Evolutionary conservation across 2,888 invertebrate genomes (phyloP), one percentile per base, ranked within the genome.

Genomic region (Calameuta filiformis): DNA sequence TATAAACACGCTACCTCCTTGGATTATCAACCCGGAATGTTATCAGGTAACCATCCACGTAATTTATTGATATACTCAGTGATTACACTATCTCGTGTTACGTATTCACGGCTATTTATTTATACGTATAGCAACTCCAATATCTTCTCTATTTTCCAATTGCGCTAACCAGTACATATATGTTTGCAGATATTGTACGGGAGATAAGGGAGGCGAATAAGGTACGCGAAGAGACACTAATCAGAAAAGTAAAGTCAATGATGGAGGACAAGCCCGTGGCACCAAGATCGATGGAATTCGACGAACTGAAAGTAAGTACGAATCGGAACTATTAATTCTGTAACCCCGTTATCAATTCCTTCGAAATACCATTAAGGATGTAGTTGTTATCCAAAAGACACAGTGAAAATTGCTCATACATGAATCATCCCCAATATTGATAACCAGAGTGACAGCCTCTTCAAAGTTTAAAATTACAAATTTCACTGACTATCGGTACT

Each of bases 21-120:
- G 12, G 90, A 91, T 81, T 91, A 92, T 83, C 90, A 92, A 80
- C 92, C 92, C 37, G 92, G 92, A 84, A 91, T 91, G 88, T 85
- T 92, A 80, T 89, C 90, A 82, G 91, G 91, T 91, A 87, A 80
- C 76, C 76, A 75, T 75, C 56, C 23, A 23, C 23, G 56, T 56
- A 23, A 56, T 56, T 56, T 56, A 56, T 56, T 56, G 56, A 56
- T 56, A 23, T 9, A 56, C 23, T 56, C 23, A 56, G 56, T 56
- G 56, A 56, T 56, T 23, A 23, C 9, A 56, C 9, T 23, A 56
- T 6, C 56, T 23, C 56, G 23, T 15, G 23, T 56, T 56, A 56
- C 56, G 56, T 23, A 56, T 56, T 56, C 23, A 56, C 23, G 6
- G 40, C 9, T 56, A 23, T 23, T 56, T 1, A 23, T 15, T 56